These are phyloP conservation scores for Magallana ariakensis DNA, from an alignment of 1,140 invertebrate species.

Conservation along the genomic window DNA sequence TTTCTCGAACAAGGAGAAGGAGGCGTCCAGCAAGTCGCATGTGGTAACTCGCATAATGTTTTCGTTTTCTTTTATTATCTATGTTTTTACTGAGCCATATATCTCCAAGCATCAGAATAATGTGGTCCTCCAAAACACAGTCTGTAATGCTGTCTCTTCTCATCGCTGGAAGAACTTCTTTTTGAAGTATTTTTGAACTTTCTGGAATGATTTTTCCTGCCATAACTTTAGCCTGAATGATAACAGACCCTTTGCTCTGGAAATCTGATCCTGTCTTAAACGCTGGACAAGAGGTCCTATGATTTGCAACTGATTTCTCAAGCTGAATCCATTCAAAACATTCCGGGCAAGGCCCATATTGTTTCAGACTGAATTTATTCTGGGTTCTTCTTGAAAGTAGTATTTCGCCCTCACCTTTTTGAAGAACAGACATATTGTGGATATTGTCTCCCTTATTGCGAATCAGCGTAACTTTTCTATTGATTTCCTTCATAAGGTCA, in stretches of 20 bases:
- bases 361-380: neutral
- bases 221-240: slow-evolving; percentile 17
- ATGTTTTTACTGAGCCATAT: slow-evolving; percentile 40
- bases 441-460: slow-evolving; percentile 26
- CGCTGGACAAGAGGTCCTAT: slow-evolving; percentile 28
- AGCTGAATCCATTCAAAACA: slow-evolving; percentile 38
- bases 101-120: slow-evolving; percentile 41
- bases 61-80: slow-evolving; percentile 28
- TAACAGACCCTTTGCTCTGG: neutral
- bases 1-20: neutral
- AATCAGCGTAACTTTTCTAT: neutral
- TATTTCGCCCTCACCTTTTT: slow-evolving; percentile 16
- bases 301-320: neutral
- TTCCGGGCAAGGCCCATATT: slow-evolving; percentile 44
- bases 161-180: slow-evolving; percentile 43
- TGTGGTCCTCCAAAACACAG: neutral
- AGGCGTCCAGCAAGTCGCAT: slow-evolving; percentile 32
- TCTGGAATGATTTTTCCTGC: neutral
- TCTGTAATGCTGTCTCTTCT: slow-evolving; percentile 7
- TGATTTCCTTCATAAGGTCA: neutral
- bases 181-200: slow-evolving; percentile 15
- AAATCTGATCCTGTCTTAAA: neutral
- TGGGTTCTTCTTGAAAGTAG: slow-evolving; percentile 25
- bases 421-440: slow-evolving; percentile 18
- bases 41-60: neutral